Base-by-base conservation (phyloP, 1,140 invertebrate genomes). In the Hermetia illucens region DNA sequence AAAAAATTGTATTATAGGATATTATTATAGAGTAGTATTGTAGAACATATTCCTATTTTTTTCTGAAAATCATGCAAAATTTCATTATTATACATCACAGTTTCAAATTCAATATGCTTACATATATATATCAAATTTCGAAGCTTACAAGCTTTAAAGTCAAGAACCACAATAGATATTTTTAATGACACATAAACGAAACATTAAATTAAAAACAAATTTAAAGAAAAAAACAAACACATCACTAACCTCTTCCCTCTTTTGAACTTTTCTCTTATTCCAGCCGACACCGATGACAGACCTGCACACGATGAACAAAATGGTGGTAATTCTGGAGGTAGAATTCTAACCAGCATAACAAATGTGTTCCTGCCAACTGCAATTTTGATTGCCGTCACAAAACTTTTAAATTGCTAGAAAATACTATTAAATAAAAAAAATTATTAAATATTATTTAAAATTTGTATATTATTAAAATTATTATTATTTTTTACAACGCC, bases 251-350 rank as follows among this genome's bases (percentile, higher is more conserved):
- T n/a, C n/a, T n/a, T n/a, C n/a, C n/a, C n/a, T n/a, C n/a, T n/a
- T n/a, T n/a, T n/a, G n/a, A n/a, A n/a, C n/a, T n/a, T n/a, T n/a
- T n/a, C n/a, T n/a, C n/a, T n/a, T n/a, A n/a, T n/a, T 17, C 12
- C 18, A 34, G 33, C 33, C 21, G 33, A 19, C n/a, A 15, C 33
- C 33, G 33, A 34, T 19, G 33, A 34, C 12, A 16, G 13, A 34
- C 33, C 13, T 34, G 33, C 33, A 10, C 33, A 34, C 18, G 33
- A 34, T 34, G 33, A 34, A 4, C 12, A 4, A 3, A 34, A 12
- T 17, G 33, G 33, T 4, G 17, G 16, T 5, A 19, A 19, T 19
- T 19, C 12, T 34, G 16, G 17, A 34, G 9, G 12, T 16, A 16
- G 21, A 6, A 16, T 34, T 17, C 15, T 34, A 17, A 12, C 33